These are phyloP conservation scores for Noturus placidus DNA, from an alignment of 2,113 vertebrate species.

Conservation along the genomic window DNA sequence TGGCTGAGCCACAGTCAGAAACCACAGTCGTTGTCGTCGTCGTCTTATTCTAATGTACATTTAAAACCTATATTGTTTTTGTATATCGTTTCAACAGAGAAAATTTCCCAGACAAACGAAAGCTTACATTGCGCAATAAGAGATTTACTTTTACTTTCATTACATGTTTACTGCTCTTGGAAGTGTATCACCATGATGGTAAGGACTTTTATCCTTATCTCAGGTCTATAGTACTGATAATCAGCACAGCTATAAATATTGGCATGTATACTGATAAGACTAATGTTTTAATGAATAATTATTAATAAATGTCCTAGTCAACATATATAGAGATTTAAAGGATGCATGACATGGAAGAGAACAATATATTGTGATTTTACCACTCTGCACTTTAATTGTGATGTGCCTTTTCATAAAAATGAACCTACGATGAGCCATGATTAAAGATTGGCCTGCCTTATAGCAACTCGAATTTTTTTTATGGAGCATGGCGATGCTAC, in stretches of 20 bases:
- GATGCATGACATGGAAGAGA: neutral
- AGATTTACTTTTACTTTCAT: neutral
- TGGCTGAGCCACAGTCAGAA: neutral
- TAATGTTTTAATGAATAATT: neutral
- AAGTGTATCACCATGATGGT: neutral
- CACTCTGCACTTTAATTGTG: neutral
- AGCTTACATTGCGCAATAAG: neutral
- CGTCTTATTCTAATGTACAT: neutral
- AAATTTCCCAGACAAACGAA: neutral
- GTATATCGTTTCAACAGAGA: neutral
- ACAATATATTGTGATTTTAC: neutral
- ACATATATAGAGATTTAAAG: neutral
- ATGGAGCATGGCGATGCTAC: neutral
- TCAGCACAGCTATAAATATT: neutral
- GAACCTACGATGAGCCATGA: too few relatives aligned
- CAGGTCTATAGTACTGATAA: neutral
- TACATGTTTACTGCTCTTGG: neutral
- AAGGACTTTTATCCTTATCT: neutral
- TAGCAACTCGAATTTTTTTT: neutral
- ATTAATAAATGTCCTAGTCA: neutral
- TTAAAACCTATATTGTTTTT: neutral
- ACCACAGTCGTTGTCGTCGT: too few relatives aligned
- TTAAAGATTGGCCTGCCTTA: neutral
- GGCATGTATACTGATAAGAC: neutral
- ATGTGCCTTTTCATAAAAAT: neutral